phyloP scores from a whole-genome alignment of 2,888 invertebrate species.

The Lapara coniferarum region DNA sequence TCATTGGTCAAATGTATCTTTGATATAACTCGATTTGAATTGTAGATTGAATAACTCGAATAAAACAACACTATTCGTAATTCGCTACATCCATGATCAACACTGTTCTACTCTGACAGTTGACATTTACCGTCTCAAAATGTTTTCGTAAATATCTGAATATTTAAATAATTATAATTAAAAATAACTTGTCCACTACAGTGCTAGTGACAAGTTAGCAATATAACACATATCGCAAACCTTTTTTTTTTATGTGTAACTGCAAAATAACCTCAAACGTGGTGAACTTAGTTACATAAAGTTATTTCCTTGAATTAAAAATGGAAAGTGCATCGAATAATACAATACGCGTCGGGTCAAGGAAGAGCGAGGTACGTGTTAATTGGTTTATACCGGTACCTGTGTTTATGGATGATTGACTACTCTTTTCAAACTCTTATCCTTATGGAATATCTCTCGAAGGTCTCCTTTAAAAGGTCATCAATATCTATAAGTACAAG shows the following conservation, averaged over 20 bases:
- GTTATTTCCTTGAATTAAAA: constrained; percentile 41
- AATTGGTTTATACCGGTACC: constrained; percentile 21
- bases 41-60: too few species aligned
- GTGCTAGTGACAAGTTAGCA: constrained; percentile 74
- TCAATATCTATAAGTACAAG: background rate
- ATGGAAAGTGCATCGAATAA: constrained; percentile 75
- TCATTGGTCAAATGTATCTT: too few species aligned
- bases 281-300: constrained; percentile 46
- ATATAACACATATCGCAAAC: background rate
- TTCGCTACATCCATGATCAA: too few species aligned
- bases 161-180: constrained; percentile 13
- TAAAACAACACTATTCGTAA: too few species aligned
- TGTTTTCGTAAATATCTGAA: constrained; percentile 22
- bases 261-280: constrained; percentile 43
- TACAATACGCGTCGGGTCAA: constrained; percentile 90
- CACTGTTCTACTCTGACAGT: constrained; percentile 1
- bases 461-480: background rate
- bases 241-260: constrained; percentile 12
- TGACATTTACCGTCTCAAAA: constrained; percentile 21
- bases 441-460: background rate
- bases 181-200: constrained; percentile 71
- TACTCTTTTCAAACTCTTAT: background rate
- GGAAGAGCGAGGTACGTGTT: constrained; percentile 90
- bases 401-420: constrained; percentile 28
- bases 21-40: too few species aligned